Evolutionary conservation across 2,113 vertebrate genomes (phyloP).

Genomic region (Malurus melanocephalus): DNA sequence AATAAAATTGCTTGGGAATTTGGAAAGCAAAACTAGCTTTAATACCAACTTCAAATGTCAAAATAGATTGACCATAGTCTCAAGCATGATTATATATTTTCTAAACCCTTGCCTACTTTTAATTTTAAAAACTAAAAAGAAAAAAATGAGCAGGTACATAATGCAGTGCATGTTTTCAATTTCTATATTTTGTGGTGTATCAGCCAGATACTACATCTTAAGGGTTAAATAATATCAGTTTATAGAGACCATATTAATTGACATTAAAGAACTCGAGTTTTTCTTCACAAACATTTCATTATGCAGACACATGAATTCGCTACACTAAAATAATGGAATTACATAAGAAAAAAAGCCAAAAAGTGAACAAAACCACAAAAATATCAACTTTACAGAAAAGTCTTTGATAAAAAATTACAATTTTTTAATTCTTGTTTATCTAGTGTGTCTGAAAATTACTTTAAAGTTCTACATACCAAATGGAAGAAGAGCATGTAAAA

Average conservation of each 20-base stretch:
- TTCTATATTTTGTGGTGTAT: slow-evolving; percentile 62
- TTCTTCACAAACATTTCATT: slow-evolving; percentile 58
- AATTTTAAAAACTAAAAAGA: slow-evolving; percentile 67
- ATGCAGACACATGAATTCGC: slow-evolving; percentile 59
- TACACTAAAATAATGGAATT: slow-evolving; percentile 46
- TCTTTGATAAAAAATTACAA: slow-evolving; percentile 24
- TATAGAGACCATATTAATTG: slow-evolving; percentile 39
- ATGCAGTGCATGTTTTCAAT: slow-evolving; percentile 75
- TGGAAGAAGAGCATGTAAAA: slow-evolving; percentile 48
- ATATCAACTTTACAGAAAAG: slow-evolving; percentile 44
- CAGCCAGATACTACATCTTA: slow-evolving; percentile 55
- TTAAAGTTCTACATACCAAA: slow-evolving; percentile 65
- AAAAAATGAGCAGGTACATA: slow-evolving; percentile 70
- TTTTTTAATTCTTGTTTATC: slow-evolving; percentile 44
- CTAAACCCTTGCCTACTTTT: slow-evolving; percentile 68
- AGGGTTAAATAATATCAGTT: slow-evolving; percentile 44
- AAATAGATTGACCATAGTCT: slow-evolving; percentile 54
- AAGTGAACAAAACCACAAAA: slow-evolving; percentile 69
- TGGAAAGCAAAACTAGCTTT: slow-evolving; percentile 73
- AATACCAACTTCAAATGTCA: slow-evolving; percentile 66
- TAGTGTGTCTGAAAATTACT: slow-evolving; percentile 32
- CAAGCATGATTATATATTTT: slow-evolving; percentile 68
- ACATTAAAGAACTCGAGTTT: slow-evolving; percentile 20
- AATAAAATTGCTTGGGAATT: slow-evolving; percentile 72
- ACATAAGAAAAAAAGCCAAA: slow-evolving; percentile 59